Evolutionary conservation across 2,888 invertebrate species (phyloP).

Genomic region (Caenorhabditis becei): DNA sequence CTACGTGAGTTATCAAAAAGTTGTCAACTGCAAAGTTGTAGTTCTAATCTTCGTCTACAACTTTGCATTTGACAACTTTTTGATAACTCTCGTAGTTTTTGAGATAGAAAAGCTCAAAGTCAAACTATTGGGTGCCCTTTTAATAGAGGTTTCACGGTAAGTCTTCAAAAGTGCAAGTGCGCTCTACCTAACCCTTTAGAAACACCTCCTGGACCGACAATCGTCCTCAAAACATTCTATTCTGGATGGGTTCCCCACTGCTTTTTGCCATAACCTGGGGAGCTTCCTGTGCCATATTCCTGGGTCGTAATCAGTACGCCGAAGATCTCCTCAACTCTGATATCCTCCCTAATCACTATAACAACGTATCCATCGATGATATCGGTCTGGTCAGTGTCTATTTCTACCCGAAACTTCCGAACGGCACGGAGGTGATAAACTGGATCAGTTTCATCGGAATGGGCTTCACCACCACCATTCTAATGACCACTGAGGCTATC

Average conservation of each 20-base stretch:
- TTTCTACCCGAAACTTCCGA: constrained; percentile 24
- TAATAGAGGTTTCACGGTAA: too few relatives aligned
- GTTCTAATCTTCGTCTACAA: too few relatives aligned
- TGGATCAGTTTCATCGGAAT: constrained; percentile 35
- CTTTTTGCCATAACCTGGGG: constrained; percentile 12
- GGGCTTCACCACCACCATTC: constrained; percentile 9
- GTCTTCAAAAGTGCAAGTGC: too few relatives aligned
- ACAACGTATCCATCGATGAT: not conserved
- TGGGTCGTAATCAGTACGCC: constrained; percentile 14
- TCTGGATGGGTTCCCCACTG: constrained; percentile 23
- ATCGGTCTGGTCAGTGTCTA: constrained; percentile 30
- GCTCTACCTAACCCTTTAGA: not conserved
- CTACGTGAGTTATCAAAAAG: too few relatives aligned
- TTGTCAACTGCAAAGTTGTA: too few relatives aligned
- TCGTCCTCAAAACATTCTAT: not conserved
- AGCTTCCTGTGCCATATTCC: not conserved
- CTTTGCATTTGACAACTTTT: too few relatives aligned
- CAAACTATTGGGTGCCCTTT: too few relatives aligned
- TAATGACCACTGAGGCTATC: constrained; percentile 9
- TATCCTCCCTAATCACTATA: not conserved
- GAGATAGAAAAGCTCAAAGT: too few relatives aligned
- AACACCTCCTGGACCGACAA: not conserved
- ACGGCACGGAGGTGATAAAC: constrained; percentile 19
- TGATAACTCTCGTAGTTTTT: too few relatives aligned
- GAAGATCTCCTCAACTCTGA: not conserved